Conservation (phyloP, 2,113 vertebrate species). For the Passer domesticus region DNA sequence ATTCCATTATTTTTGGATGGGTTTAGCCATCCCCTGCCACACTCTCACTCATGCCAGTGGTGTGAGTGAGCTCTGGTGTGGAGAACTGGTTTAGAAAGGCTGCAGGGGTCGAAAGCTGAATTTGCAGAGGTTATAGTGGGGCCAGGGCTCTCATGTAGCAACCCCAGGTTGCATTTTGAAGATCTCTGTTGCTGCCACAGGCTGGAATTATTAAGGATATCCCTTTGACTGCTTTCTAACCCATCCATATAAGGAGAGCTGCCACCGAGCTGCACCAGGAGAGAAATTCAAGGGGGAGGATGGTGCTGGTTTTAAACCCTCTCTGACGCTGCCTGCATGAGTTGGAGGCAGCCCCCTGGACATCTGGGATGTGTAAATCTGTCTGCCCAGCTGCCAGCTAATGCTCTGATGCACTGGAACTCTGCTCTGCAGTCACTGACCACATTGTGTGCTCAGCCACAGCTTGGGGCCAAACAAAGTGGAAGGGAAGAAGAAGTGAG, state of each 20-base stretch:
- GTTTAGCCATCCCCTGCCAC: background rate
- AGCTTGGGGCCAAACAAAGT: background rate
- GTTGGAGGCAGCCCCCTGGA: background rate
- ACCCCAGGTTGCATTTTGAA: background rate
- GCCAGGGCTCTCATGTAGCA: background rate
- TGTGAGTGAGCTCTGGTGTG: background rate
- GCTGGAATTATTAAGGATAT: background rate
- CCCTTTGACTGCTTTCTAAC: background rate
- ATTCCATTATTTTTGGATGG: background rate
- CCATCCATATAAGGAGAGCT: background rate
- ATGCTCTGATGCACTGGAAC: background rate
- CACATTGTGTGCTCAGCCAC: background rate
- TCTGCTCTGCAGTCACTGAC: background rate
- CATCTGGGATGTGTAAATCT: background rate
- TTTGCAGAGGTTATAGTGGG: accelerated
- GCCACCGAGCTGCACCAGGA: accelerated
- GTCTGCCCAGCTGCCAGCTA: background rate
- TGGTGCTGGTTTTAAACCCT: background rate
- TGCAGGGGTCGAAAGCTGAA: background rate
- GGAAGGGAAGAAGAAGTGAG: background rate
- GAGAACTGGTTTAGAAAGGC: background rate
- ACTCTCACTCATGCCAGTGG: accelerated
- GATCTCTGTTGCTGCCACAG: background rate
- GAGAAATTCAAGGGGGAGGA: background rate
- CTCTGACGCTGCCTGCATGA: background rate